Evolutionary conservation across 2,113 vertebrate species (phyloP), one percentile per base, ranked within the genome.

Genomic region (Brachyhypopomus occidentalis): DNA sequence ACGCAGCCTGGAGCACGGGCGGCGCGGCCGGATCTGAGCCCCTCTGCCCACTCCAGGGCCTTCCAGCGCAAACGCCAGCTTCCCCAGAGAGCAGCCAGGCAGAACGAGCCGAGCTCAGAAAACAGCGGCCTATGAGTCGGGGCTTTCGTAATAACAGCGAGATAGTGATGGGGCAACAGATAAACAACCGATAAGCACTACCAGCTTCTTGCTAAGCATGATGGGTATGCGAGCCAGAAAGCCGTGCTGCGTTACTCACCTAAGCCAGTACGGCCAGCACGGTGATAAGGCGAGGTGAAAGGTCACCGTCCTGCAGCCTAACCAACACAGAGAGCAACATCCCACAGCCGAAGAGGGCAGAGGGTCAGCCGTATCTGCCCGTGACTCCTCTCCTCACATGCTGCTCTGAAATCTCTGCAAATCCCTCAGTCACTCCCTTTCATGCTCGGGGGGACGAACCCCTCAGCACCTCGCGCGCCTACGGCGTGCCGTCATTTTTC

Each of bases 211-310:
- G 30, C 60, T 76, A 55, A 30, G 56, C 56, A 60, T 70, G 64
- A 81, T 48, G 22, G 5, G 52, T n/a, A 60, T 60, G 34, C 27
- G 72, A 81, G 52, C 69, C 72, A 81, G 55, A 60, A 22, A 22
- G 30, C 20, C 66, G 25, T 38, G 70, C 34, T 27, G 11, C 69
- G 25, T 76, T 69, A 75, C 63, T 81, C 69, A 81, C 19, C 45
- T 23, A 22, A 6, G n/a, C 63, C 80, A 60, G 63, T 22, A 67
- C 56, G 45, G 64, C 34, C 59, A 73, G 41, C 17, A 60, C 12
- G 23, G 30, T 23, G 41, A 66, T 48, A 56, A 55, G 55, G 14
- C 16, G 58, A 72, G 27, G 27, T 75, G 71, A 80, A 5, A 56
- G 71, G 20, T 74, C 16, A 72, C 12, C 4, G 25, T n/a, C 45